phyloP scores from a whole-genome alignment of 2,113 vertebrate genomes.

The Anarhynchus alexandrinus region DNA sequence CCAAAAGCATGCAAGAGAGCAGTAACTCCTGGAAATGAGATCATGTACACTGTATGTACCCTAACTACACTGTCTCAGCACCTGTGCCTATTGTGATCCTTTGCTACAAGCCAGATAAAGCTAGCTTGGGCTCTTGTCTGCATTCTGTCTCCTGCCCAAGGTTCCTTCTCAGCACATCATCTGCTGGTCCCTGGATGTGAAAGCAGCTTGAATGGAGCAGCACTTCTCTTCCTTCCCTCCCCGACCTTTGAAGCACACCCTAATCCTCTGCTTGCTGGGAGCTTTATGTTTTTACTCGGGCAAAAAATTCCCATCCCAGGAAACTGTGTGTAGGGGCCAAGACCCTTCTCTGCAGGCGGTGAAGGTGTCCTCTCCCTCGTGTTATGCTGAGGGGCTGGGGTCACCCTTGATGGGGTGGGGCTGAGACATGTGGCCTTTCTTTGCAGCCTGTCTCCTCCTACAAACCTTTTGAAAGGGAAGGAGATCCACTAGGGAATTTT shows the following conservation, averaged over 20 bases:
- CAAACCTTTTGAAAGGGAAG: not conserved
- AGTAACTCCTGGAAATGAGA: not conserved
- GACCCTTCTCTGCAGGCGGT: rapidly evolving
- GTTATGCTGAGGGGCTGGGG: not conserved
- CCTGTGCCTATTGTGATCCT: too few relatives aligned
- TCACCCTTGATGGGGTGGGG: not conserved
- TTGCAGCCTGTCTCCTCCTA: not conserved
- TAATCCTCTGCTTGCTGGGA: not conserved
- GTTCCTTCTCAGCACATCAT: not conserved
- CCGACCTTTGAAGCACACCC: not conserved
- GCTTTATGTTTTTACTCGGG: not conserved
- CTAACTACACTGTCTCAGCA: rapidly evolving
- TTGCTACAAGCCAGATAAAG: not conserved
- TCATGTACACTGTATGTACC: rapidly evolving
- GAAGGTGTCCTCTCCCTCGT: rapidly evolving
- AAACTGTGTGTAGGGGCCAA: rapidly evolving
- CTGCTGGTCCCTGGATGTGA: not conserved
- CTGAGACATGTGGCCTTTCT: not conserved
- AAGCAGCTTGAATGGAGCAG: not conserved
- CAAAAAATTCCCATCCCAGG: too few relatives aligned
- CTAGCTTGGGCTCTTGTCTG: too few relatives aligned
- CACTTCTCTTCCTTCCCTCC: not conserved
- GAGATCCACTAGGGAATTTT: not conserved
- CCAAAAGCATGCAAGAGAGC: not conserved
- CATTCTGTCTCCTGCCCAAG: not conserved